Base-by-base conservation (phyloP, 2,888 invertebrate species). In the Azorinus chamasolen region DNA sequence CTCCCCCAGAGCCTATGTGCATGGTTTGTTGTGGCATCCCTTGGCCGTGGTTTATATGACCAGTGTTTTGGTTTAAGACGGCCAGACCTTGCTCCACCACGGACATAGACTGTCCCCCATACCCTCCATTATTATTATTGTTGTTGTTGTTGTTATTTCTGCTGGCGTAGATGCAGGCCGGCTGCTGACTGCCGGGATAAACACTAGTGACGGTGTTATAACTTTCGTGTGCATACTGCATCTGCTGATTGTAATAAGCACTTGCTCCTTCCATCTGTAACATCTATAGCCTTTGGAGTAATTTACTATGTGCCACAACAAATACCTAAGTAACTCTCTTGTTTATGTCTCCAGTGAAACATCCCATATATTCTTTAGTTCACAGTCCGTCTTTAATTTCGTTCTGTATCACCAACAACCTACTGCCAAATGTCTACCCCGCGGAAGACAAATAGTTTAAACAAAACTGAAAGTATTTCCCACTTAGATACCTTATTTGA, bases 71-170 rank as follows among this genome's bases (percentile, higher is more conserved):
- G 10, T 24, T 32, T 18, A 76, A 48, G 24, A 72, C 71, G 10
- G 45, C 46, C 6, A 25, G 25, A 37, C 48, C 63, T 50, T 87
- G 87, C 48, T 90, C 90, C 45, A 90, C 89, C 0, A 90, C 90
- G 14, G 89, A 83, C 90, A 90, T 90, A 37, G 88, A 64, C 45
- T 89, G 89, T 25, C 89, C 90, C 10, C 88, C 89, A 55, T 86
- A 87, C 3, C 85, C 80, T n/a, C 83, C 84, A 12, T 71, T 80
- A 16, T 54, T 61, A 53, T 48, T 65, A 32, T 83, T 76, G 32
- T 4, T 32, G 10, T 32, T 32, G 4, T 10, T 32, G 18, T 86
- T 72, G 32, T 4, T 32, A 32, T 32, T 32, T 32, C 32, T 32
- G 18, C 86, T 72, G 25, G 88, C 87, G 70, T 89, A 88, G 53